Conservation (phyloP, 2,888 invertebrate species). For the Andrena praecox region DNA sequence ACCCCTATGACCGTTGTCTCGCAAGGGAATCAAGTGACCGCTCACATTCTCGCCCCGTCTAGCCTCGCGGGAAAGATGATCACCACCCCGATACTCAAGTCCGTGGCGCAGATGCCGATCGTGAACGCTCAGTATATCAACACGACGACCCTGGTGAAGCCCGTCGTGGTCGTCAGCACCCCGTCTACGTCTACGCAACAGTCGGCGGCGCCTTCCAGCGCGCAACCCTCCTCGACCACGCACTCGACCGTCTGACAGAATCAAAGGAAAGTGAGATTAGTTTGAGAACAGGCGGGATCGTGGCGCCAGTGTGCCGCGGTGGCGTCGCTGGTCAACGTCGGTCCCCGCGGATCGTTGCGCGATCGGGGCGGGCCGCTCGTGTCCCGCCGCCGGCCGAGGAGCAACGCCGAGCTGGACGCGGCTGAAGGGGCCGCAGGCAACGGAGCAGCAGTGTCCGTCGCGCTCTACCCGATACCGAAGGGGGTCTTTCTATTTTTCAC, state of each 20-base stretch:
- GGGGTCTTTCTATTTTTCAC: constrained; percentile 53
- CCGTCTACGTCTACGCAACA: constrained; percentile 79
- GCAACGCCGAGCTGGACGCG: background rate
- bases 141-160: constrained; percentile 88
- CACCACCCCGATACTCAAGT: constrained; percentile 86
- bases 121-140: constrained; percentile 90
- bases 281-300: constrained; percentile 75
- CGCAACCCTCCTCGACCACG: constrained; percentile 76
- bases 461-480: constrained; percentile 49
- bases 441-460: constrained; percentile 31
- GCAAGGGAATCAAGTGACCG: constrained; percentile 86
- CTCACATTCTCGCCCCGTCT: constrained; percentile 88
- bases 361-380: background rate
- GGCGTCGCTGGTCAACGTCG: constrained; percentile 5
- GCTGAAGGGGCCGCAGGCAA: background rate
- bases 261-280: constrained; percentile 74
- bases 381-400: constrained; percentile 23
- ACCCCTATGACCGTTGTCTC: constrained; percentile 87
- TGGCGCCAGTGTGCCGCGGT: constrained; percentile 40
- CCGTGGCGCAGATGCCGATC: constrained; percentile 87
- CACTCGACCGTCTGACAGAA: constrained; percentile 82
- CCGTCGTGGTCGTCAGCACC: constrained; percentile 89
- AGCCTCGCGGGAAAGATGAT: constrained; percentile 89
- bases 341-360: constrained; percentile 11
- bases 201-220: constrained; percentile 78